Conservation (phyloP, 2,888 invertebrate species). For the Drosophila neonasuta region DNA sequence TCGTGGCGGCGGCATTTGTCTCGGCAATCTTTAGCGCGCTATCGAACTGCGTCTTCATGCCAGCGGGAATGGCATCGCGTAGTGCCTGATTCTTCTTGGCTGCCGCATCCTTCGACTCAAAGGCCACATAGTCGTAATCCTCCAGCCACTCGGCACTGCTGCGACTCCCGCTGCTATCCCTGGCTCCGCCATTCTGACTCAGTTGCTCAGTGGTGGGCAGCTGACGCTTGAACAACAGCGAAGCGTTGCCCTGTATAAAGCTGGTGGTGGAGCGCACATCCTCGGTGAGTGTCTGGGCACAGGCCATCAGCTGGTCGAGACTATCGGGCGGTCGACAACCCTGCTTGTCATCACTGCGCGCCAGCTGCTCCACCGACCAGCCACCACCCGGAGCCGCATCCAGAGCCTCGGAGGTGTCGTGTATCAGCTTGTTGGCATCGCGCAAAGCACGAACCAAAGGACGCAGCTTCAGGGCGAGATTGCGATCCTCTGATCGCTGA, state of each 20-base stretch:
- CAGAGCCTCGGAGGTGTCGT: conserved; percentile 88
- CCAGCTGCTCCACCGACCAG: conserved; percentile 89
- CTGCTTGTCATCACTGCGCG: conserved; percentile 82
- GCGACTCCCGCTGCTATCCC: conserved; percentile 36
- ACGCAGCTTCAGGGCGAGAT: conserved; percentile 88
- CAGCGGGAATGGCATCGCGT: conserved; percentile 87
- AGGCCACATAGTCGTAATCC: conserved; percentile 95
- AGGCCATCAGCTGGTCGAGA: conserved; percentile 93
- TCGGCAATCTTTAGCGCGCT: conserved; percentile 89
- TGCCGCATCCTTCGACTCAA: conserved; percentile 89
- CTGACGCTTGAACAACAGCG: conserved; percentile 88
- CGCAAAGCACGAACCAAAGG: conserved; percentile 91
- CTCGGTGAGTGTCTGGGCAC: conserved; percentile 92
- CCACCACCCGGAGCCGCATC: conserved; percentile 88
- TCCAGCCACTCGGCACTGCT: conserved; percentile 86
- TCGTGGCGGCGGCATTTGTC: conserved; percentile 82
- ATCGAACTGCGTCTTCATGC: conserved; percentile 89
- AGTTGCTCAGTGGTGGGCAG: conserved; percentile 32
- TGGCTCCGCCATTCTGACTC: conserved; percentile 36
- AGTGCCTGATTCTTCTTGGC: conserved; percentile 89
- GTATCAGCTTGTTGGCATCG: conserved; percentile 90
- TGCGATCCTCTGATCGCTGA: conserved; percentile 90
- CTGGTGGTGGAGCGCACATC: conserved; percentile 95
- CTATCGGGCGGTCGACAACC: conserved; percentile 87
- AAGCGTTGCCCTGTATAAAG: conserved; percentile 93